These are phyloP conservation scores for Phalacrocorax brasilianus DNA, from an alignment of 2,113 vertebrate species.

Conservation along the genomic window DNA sequence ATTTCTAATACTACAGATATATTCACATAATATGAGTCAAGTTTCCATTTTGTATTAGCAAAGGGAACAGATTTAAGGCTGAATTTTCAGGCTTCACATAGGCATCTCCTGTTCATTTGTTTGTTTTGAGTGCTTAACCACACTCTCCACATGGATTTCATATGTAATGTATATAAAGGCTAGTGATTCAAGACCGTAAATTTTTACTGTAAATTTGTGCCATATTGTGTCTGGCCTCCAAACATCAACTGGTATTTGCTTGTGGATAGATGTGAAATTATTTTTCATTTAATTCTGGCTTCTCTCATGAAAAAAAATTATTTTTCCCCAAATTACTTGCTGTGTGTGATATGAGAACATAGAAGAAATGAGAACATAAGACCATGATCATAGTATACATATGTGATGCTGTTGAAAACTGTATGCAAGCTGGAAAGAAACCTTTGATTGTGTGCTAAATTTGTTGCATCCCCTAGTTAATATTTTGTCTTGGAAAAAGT, in stretches of 20 bases:
- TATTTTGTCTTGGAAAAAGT: not conserved
- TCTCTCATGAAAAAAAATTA: not conserved
- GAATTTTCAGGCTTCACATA: not conserved
- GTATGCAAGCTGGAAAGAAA: not conserved
- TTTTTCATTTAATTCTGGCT: not conserved
- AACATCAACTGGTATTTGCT: not conserved
- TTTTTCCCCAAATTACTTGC: not conserved
- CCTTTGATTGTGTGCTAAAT: not conserved
- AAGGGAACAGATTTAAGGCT: not conserved
- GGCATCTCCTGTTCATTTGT: not conserved
- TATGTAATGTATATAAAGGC: not conserved
- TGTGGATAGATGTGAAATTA: not conserved
- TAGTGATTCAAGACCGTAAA: not conserved
- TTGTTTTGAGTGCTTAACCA: not conserved
- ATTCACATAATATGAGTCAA: not conserved
- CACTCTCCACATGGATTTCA: not conserved
- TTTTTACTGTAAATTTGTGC: not conserved
- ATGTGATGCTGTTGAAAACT: not conserved
- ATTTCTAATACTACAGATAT: not conserved
- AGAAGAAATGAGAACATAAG: not conserved
- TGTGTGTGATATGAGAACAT: not conserved
- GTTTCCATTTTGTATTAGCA: not conserved
- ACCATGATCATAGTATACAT: not conserved
- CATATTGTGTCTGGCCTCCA: not conserved
- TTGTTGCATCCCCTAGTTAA: not conserved